A percentile compares a stretch with the other conserved stretches of the same genome.
Evolutionary conservation across 1,140 invertebrate species (phyloP).

Genomic region (Cydia strobilella): DNA sequence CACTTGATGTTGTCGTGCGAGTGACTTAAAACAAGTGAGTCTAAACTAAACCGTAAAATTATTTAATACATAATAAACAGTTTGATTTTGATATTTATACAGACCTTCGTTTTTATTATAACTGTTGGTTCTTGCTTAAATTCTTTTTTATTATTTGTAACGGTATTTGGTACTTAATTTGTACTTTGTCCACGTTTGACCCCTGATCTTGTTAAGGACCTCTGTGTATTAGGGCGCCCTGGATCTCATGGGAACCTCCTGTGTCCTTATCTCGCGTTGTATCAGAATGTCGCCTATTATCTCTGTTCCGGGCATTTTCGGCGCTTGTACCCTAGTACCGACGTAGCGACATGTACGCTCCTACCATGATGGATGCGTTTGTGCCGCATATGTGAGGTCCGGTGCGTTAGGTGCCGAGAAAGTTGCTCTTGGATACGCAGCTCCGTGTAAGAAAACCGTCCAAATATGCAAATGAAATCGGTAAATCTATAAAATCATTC

Average conservation of each 20-base stretch:
- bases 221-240: slow-evolving; percentile 49
- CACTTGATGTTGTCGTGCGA: no score
- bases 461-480: slow-evolving; percentile 23
- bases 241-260: slow-evolving; percentile 69
- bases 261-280: slow-evolving; percentile 71
- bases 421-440: slow-evolving; percentile 33
- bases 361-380: slow-evolving; percentile 73
- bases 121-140: slow-evolving; percentile 38
- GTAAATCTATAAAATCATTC: slow-evolving; percentile 6
- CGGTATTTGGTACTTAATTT: slow-evolving; percentile 41
- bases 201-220: slow-evolving; percentile 53
- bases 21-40: no score
- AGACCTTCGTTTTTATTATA: slow-evolving; percentile 43
- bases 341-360: slow-evolving; percentile 57
- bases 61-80: slow-evolving; percentile 38
- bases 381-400: slow-evolving; percentile 61
- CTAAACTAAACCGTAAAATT: no score
- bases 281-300: slow-evolving; percentile 77
- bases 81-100: slow-evolving; percentile 40
- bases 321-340: slow-evolving; percentile 60
- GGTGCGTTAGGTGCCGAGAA: slow-evolving; percentile 43
- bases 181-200: slow-evolving; percentile 60
- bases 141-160: slow-evolving; percentile 35
- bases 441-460: background rate
- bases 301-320: slow-evolving; percentile 67